Percentiles rank a stretch among this genome's conserved stretches.
These are phyloP conservation scores for Meriones unguiculatus DNA, from an alignment of 2,113 vertebrate species.

Conservation along the genomic window DNA sequence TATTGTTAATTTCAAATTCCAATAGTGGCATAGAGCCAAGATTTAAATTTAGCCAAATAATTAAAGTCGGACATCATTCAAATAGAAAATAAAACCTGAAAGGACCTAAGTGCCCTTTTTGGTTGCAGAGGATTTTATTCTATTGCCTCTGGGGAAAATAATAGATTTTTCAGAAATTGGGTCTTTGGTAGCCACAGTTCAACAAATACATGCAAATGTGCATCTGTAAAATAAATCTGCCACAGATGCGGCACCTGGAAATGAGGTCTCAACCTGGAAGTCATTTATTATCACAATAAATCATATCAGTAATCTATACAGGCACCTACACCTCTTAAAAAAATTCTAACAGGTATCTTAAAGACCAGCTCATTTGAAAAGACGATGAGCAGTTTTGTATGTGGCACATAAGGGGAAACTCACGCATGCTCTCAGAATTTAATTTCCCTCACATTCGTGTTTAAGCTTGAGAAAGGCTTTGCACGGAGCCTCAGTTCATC, in stretches of 20 bases:
- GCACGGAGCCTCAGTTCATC: neutral
- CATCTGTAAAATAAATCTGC: conserved; percentile 67
- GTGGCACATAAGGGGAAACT: neutral
- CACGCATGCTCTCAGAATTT: neutral
- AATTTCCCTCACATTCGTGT: conserved; percentile 34
- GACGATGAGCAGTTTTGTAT: neutral
- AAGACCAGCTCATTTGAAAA: conserved; percentile 19
- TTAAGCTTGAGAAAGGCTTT: conserved; percentile 47
- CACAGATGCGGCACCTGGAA: conserved; percentile 53
- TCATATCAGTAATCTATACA: conserved; percentile 31
- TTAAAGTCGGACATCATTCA: conserved; percentile 21
- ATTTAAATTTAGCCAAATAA: conserved; percentile 53
- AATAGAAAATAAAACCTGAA: conserved; percentile 55
- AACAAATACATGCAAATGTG: conserved; percentile 57
- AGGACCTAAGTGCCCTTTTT: neutral
- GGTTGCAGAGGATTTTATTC: neutral
- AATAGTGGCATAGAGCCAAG: conserved; percentile 23
- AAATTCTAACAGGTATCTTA: neutral
- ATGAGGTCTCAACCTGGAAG: conserved; percentile 60
- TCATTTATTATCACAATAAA: conserved; percentile 63
- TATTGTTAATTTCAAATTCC: conserved; percentile 50
- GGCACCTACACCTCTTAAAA: neutral
- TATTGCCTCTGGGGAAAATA: conserved; percentile 16
- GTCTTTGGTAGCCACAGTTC: conserved; percentile 44
- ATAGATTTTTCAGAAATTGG: conserved; percentile 57